Evolutionary conservation across 2,888 invertebrate species (phyloP).

Genomic region (Eulithis prunata): DNA sequence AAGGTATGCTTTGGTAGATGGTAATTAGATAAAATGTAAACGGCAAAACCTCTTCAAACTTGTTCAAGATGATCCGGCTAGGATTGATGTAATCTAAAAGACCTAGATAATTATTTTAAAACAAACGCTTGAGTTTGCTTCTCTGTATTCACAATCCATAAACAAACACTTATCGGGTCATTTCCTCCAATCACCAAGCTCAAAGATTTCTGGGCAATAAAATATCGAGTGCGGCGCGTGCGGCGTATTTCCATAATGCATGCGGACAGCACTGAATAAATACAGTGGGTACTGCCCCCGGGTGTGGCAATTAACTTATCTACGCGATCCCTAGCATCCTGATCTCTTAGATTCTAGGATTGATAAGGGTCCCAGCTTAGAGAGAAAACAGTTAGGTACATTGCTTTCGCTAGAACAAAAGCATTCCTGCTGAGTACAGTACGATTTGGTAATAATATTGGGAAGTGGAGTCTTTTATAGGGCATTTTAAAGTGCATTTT

Average conservation of each 20-base stretch:
- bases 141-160: slow-evolving; percentile 25
- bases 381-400: slow-evolving; percentile 1
- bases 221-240: slow-evolving; percentile 42
- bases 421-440: not conserved
- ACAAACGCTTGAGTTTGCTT: not conserved
- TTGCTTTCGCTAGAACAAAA: not conserved
- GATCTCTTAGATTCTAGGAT: slow-evolving; percentile 69
- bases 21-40: too few relatives aligned
- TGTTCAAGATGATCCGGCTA: too few relatives aligned
- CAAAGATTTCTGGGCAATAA: slow-evolving; percentile 42
- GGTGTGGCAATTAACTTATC: slow-evolving; percentile 76
- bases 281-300: slow-evolving; percentile 45
- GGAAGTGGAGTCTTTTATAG: too few relatives aligned
- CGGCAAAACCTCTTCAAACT: too few relatives aligned
- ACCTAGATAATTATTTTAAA: too few relatives aligned
- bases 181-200: slow-evolving; percentile 38
- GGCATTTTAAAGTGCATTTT: too few relatives aligned
- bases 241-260: slow-evolving; percentile 56
- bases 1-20: too few relatives aligned
- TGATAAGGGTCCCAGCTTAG: slow-evolving; percentile 64
- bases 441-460: too few relatives aligned
- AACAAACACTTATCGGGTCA: slow-evolving; percentile 42
- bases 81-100: too few relatives aligned
- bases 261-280: slow-evolving; percentile 49
- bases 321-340: slow-evolving; percentile 58